These are phyloP conservation scores for Argentina silus DNA, from an alignment of 2,797 vertebrate genomes.

Conservation along the genomic window DNA sequence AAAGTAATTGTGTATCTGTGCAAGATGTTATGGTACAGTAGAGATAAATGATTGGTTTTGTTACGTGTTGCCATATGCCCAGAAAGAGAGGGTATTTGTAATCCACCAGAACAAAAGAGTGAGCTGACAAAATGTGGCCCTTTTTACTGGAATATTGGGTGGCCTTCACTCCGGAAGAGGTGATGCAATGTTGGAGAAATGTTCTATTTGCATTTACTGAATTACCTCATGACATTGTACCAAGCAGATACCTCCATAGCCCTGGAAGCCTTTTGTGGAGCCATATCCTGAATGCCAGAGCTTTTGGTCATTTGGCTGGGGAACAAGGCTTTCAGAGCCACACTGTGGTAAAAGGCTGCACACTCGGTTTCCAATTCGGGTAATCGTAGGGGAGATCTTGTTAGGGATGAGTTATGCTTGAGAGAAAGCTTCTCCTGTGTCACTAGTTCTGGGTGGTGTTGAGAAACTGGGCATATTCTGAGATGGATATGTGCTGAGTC, in stretches of 20 bases:
- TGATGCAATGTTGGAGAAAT: slow-evolving; percentile 53
- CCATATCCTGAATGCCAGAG: slow-evolving; percentile 10
- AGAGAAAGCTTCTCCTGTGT: slow-evolving; percentile 1
- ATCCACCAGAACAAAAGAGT: slow-evolving; percentile 30
- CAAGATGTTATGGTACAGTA: not conserved
- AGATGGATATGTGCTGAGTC: slow-evolving; percentile 5
- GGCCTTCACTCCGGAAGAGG: slow-evolving; percentile 53
- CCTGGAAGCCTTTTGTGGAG: slow-evolving; percentile 28
- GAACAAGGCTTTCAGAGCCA: not conserved
- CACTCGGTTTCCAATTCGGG: not conserved
- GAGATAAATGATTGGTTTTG: not conserved
- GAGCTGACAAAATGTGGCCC: too few relatives aligned
- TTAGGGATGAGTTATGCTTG: slow-evolving; percentile 15
- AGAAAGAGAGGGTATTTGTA: slow-evolving; percentile 26
- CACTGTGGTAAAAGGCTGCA: not conserved
- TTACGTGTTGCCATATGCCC: too few relatives aligned
- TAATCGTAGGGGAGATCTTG: not conserved
- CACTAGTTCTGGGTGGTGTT: not conserved
- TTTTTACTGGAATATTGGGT: slow-evolving; percentile 49
- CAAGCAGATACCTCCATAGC: not conserved
- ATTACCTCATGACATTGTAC: slow-evolving; percentile 46
- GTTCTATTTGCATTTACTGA: slow-evolving; percentile 4
- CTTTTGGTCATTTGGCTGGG: slow-evolving; percentile 17
- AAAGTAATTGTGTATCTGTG: not conserved
- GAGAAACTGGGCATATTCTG: not conserved